phyloP scores from a whole-genome alignment of 53 echinoderm and acorn worm species.

The Luidia sarsii region DNA sequence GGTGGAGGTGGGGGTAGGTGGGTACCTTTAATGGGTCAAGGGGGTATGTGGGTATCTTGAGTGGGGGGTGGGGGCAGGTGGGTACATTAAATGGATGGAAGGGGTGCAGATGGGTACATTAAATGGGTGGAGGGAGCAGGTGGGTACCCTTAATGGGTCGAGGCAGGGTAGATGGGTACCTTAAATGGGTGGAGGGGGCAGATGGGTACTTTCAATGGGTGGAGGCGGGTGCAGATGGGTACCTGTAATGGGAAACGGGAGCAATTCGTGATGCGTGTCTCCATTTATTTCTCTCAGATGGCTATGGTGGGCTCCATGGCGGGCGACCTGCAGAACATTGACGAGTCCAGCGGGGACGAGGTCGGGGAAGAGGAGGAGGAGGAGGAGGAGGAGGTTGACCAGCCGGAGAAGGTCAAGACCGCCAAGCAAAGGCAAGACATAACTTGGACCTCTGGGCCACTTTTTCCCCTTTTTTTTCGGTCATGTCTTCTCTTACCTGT shows the following conservation, averaged over 20 bases:
- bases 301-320: slow-evolving; percentile 81
- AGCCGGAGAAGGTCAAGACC: slow-evolving; percentile 16
- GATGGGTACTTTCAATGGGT: not conserved
- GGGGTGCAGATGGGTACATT: not conserved
- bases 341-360: slow-evolving; percentile 77
- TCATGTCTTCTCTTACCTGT: too few species aligned
- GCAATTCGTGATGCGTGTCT: not conserved
- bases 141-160: not conserved
- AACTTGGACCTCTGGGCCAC: too few species aligned
- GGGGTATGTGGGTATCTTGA: not conserved
- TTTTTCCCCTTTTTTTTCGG: too few species aligned
- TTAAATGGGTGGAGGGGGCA: not conserved
- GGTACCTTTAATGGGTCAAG: too few species aligned
- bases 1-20: not conserved
- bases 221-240: not conserved
- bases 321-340: slow-evolving; percentile 83
- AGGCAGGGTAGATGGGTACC: not conserved
- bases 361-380: slow-evolving; percentile 75
- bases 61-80: not conserved
- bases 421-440: slow-evolving; percentile 41
- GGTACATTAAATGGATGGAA: not conserved
- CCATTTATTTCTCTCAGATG: slow-evolving; percentile 18
- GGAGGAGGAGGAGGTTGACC: slow-evolving; percentile 52
- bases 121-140: not conserved
- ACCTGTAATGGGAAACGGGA: too few species aligned